phyloP scores from a whole-genome alignment of 2,113 vertebrate genomes.

The Halcyon senegalensis region DNA sequence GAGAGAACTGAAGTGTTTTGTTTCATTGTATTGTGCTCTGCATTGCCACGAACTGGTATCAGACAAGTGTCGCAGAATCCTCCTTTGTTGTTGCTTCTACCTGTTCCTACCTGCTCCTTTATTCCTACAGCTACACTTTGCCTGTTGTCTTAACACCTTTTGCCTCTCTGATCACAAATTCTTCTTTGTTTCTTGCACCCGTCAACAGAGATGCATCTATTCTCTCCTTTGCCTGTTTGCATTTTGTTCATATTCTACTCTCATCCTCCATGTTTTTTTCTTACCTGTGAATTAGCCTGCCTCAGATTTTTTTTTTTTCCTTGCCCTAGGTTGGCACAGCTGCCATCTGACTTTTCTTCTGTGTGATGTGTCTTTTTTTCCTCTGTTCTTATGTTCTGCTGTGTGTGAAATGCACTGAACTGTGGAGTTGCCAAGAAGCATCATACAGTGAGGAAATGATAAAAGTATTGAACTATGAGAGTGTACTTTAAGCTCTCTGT shows the following conservation, averaged over 20 bases:
- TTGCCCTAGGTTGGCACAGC: not conserved
- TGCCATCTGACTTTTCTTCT: slow-evolving; percentile 17
- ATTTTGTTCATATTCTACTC: not conserved
- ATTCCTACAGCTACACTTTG: not conserved
- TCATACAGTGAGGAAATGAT: slow-evolving; percentile 21
- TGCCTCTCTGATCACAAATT: not conserved
- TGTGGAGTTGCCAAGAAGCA: slow-evolving; percentile 28
- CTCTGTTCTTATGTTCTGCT: not conserved
- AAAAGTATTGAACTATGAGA: not conserved
- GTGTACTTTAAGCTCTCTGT: not conserved
- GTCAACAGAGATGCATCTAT: not conserved
- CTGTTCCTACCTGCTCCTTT: not conserved
- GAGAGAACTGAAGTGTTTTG: not conserved
- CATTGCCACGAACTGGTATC: fast-evolving
- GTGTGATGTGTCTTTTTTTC: not conserved
- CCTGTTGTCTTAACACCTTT: not conserved
- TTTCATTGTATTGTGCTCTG: not conserved
- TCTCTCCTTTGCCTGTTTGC: not conserved
- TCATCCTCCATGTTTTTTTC: not conserved
- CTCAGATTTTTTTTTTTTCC: not conserved
- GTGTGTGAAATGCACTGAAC: slow-evolving; percentile 33
- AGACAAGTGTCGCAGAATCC: not conserved
- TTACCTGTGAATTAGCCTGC: not conserved
- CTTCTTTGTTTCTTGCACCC: not conserved
- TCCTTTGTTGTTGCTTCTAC: not conserved